phyloP scores from a whole-genome alignment of 2,797 vertebrate genomes.

The Poecilia wingei region DNA sequence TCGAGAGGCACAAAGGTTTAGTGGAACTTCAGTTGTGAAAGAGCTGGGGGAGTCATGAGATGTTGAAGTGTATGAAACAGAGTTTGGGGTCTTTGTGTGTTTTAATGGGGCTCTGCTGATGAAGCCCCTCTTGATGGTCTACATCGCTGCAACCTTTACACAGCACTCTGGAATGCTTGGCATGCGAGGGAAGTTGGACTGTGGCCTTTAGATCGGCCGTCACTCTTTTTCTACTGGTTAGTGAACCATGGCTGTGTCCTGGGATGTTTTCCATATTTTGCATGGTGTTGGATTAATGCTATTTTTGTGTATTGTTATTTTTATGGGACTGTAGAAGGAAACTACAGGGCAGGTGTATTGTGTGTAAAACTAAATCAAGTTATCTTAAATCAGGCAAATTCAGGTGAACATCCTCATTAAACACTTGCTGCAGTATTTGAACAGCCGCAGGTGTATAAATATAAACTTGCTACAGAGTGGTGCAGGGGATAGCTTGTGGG shows the following conservation, averaged over 20 bases:
- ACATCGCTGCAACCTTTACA: conserved; percentile 83
- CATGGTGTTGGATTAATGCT: neutral
- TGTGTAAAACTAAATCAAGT: conserved; percentile 50
- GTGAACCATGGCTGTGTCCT: conserved; percentile 62
- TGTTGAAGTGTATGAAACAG: conserved; percentile 27
- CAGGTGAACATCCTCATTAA: conserved; percentile 19
- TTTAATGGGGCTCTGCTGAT: conserved; percentile 74
- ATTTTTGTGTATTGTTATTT: neutral
- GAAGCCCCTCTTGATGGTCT: conserved; percentile 68
- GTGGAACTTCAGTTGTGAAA: conserved; percentile 18
- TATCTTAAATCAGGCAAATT: conserved; percentile 12
- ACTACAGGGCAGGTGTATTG: conserved; percentile 36
- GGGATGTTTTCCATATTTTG: neutral
- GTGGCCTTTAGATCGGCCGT: conserved; percentile 82
- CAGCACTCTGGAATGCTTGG: conserved; percentile 88
- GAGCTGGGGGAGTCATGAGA: conserved; percentile 24
- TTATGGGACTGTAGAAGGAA: neutral
- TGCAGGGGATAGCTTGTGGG: conserved; percentile 35
- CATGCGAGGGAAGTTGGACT: conserved; percentile 77
- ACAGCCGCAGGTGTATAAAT: conserved; percentile 37
- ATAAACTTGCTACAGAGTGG: conserved; percentile 27
- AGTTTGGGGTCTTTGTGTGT: conserved; percentile 51
- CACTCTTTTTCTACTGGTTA: conserved; percentile 77
- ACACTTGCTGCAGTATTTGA: conserved; percentile 34
- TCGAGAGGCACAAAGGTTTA: conserved; percentile 13